phyloP scores from a whole-genome alignment of 2,113 vertebrate species.

The Numenius arquata region DNA sequence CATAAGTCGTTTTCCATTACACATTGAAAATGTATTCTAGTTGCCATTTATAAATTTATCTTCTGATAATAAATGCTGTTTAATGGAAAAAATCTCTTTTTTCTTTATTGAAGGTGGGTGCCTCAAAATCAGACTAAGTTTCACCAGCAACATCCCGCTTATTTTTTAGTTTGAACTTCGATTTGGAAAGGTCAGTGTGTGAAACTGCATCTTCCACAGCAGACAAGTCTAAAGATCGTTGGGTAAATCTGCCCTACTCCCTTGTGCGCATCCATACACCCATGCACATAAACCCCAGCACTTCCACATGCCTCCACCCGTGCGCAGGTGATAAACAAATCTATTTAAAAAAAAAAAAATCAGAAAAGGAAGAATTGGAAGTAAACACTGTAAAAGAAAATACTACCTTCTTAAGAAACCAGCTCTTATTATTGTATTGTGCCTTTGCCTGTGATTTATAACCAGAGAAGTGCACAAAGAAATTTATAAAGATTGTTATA shows the following conservation, averaged over 20 bases:
- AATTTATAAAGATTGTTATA: conserved; percentile 41
- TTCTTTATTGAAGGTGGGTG: conserved; percentile 33
- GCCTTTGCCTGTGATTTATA: conserved; percentile 70
- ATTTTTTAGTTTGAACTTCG: background rate
- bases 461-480: conserved; percentile 62
- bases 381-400: conserved; percentile 46
- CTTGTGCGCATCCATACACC: background rate
- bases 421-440: conserved; percentile 54
- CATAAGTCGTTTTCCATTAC: background rate
- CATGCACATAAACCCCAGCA: background rate
- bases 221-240: background rate
- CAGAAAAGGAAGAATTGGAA: conserved; percentile 39
- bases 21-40: conserved; percentile 49
- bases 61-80: conserved; percentile 52
- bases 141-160: background rate
- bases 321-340: background rate
- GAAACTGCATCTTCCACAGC: background rate
- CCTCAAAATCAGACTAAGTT: background rate
- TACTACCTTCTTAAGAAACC: conserved; percentile 60
- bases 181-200: background rate
- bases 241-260: background rate
- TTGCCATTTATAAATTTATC: conserved; percentile 48
- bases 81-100: conserved; percentile 35
- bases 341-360: background rate
- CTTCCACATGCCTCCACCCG: background rate